Evolutionary conservation across 2,888 invertebrate species (phyloP), one percentile per base, ranked within the genome.

Genomic region (Apamea crenata): DNA sequence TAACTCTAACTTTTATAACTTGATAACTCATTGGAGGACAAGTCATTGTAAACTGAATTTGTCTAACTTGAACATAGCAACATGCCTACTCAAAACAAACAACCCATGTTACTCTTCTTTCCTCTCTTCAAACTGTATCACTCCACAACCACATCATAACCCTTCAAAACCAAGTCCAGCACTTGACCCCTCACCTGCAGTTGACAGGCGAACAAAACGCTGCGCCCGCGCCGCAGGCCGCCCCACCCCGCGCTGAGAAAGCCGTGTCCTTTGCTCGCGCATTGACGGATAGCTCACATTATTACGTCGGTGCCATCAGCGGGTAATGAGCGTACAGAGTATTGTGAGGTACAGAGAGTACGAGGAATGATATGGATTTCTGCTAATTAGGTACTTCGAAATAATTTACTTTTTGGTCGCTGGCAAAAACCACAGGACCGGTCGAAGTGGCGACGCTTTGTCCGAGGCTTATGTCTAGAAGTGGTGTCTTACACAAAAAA

Each of bases 241-340:
- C 79, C 80, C 82, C 85, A 71, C 81, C 90, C 89, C 86, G 90
- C 88, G 92, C 93, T 95, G 96, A 93, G 96, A 96, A 95, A 95
- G 94, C 91, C 86, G 93, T 95, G 95, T 96, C 96, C 96, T 96
- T 95, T 95, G 84, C 83, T 82, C 85, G 90, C 92, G 93, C 93
- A 91, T 93, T 95, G 96, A 95, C 94, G 94, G 94, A 96, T 95
- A 90, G 94, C 93, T 91, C 94, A 89, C 93, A 93, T 95, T 96
- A 95, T 93, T 91, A 93, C 92, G 94, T 94, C 94, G 93, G 92
- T 91, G 92, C 91, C 93, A 93, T 94, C 94, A 92, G 91, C 90
- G 88, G 87, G 94, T 94, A 94, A 95, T 95, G 94, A 95, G 94
- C 73, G 69, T 56, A 84, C 86, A 93, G 93, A 91, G 81, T 87